Evolutionary conservation across 2,113 vertebrate genomes (phyloP).

Genomic region (Mormyrus lacerda): DNA sequence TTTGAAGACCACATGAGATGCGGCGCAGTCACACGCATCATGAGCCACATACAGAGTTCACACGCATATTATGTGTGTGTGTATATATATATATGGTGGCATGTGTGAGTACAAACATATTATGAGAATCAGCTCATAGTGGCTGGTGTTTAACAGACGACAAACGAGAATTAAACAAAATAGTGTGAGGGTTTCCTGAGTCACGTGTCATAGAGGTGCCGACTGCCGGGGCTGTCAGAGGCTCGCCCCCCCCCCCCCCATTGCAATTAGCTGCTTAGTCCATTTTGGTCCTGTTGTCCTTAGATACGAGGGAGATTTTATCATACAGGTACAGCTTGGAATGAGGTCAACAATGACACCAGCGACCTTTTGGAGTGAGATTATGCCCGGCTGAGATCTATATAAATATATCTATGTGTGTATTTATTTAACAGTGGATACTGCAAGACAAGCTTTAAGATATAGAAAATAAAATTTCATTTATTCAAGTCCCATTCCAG

Average conservation of each 20-base stretch:
- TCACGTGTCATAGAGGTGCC: not conserved
- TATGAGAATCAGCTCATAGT: not conserved
- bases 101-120: not conserved
- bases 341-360: not conserved
- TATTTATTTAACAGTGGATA: not conserved
- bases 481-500: not conserved
- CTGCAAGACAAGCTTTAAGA: not conserved
- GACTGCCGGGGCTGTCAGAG: not conserved
- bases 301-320: not conserved
- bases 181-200: not conserved
- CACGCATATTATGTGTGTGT: not conserved
- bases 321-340: not conserved
- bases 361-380: not conserved
- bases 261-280: not conserved
- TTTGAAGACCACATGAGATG: not conserved
- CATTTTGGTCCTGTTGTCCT: not conserved
- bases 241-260: not conserved
- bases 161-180: not conserved
- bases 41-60: not conserved
- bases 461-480: not conserved
- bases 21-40: not conserved
- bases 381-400: not conserved
- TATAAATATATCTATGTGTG: not conserved
- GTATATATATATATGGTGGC: not conserved
- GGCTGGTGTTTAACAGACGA: not conserved